These are phyloP conservation scores for western clawed frog (Xenopus tropicalis) DNA, from an alignment of 2,113 vertebrate genomes.

Conservation along the genomic window DNA sequence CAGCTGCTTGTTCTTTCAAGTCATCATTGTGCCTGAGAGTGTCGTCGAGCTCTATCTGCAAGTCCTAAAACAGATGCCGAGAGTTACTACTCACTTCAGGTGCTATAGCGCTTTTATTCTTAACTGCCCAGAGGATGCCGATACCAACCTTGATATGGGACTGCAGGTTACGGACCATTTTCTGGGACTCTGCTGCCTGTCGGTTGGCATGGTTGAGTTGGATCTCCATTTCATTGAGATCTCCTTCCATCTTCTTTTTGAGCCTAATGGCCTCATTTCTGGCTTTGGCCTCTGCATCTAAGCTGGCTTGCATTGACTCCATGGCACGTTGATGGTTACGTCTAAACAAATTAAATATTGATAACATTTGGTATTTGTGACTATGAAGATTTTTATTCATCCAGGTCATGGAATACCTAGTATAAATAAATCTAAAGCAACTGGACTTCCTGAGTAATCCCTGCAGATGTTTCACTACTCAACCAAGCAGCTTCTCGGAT, in stretches of 20 bases:
- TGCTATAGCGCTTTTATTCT: background rate
- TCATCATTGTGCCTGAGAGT: constrained; percentile 73
- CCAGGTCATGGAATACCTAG: too few species aligned
- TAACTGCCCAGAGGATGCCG: background rate
- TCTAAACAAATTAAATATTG: constrained; percentile 52
- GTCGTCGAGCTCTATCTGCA: constrained; percentile 85
- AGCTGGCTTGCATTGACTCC: constrained; percentile 84
- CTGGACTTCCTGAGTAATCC: too few species aligned
- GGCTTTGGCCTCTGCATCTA: constrained; percentile 82
- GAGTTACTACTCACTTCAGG: background rate
- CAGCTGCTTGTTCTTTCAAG: constrained; percentile 80
- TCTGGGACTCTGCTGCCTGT: constrained; percentile 81
- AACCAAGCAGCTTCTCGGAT: too few species aligned
- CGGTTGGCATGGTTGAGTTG: constrained; percentile 85
- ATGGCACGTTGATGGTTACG: constrained; percentile 84
- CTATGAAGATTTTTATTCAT: too few species aligned
- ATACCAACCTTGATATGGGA: constrained; percentile 79
- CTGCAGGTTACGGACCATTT: constrained; percentile 76
- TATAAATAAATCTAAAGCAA: too few species aligned
- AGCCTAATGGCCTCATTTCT: constrained; percentile 84
- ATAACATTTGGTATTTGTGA: background rate
- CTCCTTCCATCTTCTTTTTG: constrained; percentile 92
- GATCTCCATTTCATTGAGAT: constrained; percentile 90
- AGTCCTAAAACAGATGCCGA: constrained; percentile 60
- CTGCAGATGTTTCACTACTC: too few species aligned